These are phyloP conservation scores for Dromas ardeola DNA, from an alignment of 2,113 vertebrate genomes.

Conservation along the genomic window DNA sequence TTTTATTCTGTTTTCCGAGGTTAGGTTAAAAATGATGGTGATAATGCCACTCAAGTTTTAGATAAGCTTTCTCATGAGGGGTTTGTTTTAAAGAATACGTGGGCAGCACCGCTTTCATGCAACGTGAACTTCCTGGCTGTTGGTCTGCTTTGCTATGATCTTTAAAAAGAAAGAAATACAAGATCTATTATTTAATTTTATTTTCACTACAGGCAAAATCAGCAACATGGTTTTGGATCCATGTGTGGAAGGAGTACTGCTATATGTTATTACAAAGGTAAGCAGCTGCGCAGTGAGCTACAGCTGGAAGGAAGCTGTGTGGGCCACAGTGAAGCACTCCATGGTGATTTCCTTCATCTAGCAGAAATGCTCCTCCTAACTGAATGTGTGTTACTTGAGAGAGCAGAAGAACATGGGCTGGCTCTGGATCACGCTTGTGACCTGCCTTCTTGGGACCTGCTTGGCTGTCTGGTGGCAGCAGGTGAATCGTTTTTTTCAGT, in stretches of 20 bases:
- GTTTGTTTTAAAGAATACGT: background rate
- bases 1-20: background rate
- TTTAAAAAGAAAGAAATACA: background rate
- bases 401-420: background rate
- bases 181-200: background rate
- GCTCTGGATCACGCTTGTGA: background rate
- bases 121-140: background rate
- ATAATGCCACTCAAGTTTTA: background rate
- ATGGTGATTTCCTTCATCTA: background rate
- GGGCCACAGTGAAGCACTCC: background rate
- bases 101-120: background rate
- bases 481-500: background rate
- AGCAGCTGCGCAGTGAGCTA: background rate
- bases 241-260: background rate
- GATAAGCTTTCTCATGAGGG: accelerated
- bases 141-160: background rate
- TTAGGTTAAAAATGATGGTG: background rate
- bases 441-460: background rate
- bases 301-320: background rate
- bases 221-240: background rate
- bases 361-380: background rate
- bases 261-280: background rate
- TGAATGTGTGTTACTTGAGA: accelerated
- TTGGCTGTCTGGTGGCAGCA: background rate
- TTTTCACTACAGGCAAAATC: background rate